Conservation (phyloP, 2,113 vertebrate genomes). For the Tricholaema leucomelas region DNA sequence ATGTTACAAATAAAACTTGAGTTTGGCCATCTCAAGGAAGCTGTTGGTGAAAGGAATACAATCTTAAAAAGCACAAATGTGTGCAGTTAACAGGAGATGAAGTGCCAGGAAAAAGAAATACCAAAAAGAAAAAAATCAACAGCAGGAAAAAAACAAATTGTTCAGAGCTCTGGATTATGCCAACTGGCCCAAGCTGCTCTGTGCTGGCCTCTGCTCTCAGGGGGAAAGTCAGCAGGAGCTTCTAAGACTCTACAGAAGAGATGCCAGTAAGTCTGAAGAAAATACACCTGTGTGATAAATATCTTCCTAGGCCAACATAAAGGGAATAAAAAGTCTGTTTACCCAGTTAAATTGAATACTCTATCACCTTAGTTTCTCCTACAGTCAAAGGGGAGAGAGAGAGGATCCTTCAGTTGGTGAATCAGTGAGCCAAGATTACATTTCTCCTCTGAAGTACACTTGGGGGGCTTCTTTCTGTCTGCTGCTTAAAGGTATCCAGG, state of each 20-base stretch:
- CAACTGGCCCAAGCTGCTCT: not conserved
- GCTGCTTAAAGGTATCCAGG: not conserved
- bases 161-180: not conserved
- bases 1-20: not conserved
- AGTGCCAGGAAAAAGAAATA: not conserved
- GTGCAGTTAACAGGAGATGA: not conserved
- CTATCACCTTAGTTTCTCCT: not conserved
- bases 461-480: not conserved
- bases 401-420: not conserved
- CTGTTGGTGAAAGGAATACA: not conserved
- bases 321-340: not conserved
- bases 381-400: not conserved
- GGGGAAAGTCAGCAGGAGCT: not conserved
- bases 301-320: not conserved
- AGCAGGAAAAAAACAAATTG: not conserved
- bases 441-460: not conserved
- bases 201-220: not conserved
- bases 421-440: not conserved
- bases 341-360: not conserved
- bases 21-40: not conserved
- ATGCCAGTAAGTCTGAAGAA: not conserved
- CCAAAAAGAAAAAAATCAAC: not conserved
- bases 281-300: not conserved
- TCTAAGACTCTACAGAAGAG: not conserved
- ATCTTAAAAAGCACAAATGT: fast-evolving